Evolutionary conservation across 2,113 vertebrate genomes (phyloP).

Genomic region (Melanostigma gelatinosum): DNA sequence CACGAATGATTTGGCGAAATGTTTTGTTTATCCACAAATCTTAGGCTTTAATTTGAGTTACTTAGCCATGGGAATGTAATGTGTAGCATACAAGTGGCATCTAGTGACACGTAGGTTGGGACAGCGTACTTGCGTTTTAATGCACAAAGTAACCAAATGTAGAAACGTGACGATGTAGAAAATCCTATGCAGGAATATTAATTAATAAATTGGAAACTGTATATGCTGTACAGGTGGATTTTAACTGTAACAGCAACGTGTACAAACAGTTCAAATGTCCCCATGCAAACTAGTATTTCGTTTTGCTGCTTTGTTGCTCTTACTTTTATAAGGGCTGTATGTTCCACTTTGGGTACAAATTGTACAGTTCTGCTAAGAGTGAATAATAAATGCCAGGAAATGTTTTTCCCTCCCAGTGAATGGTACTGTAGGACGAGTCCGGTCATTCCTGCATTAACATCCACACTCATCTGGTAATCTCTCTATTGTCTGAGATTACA

Average conservation of each 20-base stretch:
- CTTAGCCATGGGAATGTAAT: slow-evolving; percentile 82
- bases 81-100: slow-evolving; percentile 79
- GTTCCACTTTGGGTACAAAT: slow-evolving; percentile 91
- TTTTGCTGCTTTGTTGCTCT: slow-evolving; percentile 96
- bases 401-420: slow-evolving; percentile 39
- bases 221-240: slow-evolving; percentile 96
- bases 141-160: slow-evolving; percentile 95
- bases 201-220: slow-evolving; percentile 92
- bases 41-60: slow-evolving; percentile 80
- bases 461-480: neutral
- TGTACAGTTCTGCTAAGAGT: slow-evolving; percentile 87
- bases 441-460: slow-evolving; percentile 1
- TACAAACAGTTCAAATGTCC: slow-evolving; percentile 89
- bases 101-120: slow-evolving; percentile 82
- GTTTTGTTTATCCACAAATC: slow-evolving; percentile 68
- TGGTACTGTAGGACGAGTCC: neutral
- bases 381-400: slow-evolving; percentile 82
- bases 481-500: slow-evolving; percentile 47
- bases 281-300: slow-evolving; percentile 90
- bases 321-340: slow-evolving; percentile 88
- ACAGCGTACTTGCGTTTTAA: slow-evolving; percentile 85
- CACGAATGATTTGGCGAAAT: slow-evolving; percentile 63
- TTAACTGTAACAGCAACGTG: slow-evolving; percentile 91
- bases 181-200: slow-evolving; percentile 97
- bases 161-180: slow-evolving; percentile 87